These are phyloP conservation scores for Eupleurogrammus muticus DNA, from an alignment of 2,797 vertebrate genomes.

Conservation along the genomic window DNA sequence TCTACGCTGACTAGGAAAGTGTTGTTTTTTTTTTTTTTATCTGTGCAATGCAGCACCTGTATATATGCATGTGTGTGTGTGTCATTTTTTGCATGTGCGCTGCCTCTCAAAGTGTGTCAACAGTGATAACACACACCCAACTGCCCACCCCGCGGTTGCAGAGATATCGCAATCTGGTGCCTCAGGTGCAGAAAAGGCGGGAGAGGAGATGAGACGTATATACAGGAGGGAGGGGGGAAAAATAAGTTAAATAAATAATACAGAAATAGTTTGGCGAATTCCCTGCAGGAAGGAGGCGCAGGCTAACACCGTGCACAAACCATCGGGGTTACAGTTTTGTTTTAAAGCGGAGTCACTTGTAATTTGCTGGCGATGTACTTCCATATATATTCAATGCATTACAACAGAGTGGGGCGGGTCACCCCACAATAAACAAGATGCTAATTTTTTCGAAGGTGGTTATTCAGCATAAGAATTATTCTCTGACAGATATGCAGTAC, in stretches of 20 bases:
- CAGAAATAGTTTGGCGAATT: constrained; percentile 46
- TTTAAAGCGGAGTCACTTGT: constrained; percentile 35
- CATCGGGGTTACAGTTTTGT: constrained; percentile 51
- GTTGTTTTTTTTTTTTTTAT: constrained; percentile 57
- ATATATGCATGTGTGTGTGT: constrained; percentile 28
- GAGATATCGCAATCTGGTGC: constrained; percentile 67
- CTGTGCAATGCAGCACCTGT: constrained; percentile 54
- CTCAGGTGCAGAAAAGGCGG: constrained; percentile 52
- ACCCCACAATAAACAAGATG: constrained; percentile 32
- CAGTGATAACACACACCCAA: constrained; percentile 64
- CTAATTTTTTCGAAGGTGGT: constrained; percentile 22
- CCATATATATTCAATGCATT: background rate
- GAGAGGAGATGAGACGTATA: constrained; percentile 8
- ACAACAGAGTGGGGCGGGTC: constrained; percentile 3
- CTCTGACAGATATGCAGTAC: constrained; percentile 1
- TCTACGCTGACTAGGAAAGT: constrained; percentile 31
- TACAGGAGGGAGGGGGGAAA: background rate
- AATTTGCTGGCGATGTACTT: constrained; percentile 37
- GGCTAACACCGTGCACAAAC: constrained; percentile 48
- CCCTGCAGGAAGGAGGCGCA: constrained; percentile 33
- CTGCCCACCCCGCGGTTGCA: constrained; percentile 49
- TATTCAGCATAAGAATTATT: constrained; percentile 1
- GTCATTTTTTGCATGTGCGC: constrained; percentile 44
- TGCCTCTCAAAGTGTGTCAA: constrained; percentile 65
- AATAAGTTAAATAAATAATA: constrained; percentile 23